Percentiles rank a stretch among this genome's conserved stretches.
Evolutionary conservation across 2,797 vertebrate species (phyloP).

Genomic region (Rhabdomys pumilio): DNA sequence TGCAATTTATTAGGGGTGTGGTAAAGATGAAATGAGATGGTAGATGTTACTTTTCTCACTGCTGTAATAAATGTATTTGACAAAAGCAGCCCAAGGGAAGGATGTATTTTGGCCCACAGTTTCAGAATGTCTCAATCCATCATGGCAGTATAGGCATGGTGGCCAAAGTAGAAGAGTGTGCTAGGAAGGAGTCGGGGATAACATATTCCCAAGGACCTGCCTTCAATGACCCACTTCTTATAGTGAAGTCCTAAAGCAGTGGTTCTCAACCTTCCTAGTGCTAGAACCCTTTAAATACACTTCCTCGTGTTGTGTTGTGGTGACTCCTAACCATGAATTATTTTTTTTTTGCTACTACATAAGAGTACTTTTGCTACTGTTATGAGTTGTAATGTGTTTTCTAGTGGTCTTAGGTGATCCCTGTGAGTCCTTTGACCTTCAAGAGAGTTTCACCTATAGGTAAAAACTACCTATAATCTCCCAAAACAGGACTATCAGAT

Average conservation of each 20-base stretch:
- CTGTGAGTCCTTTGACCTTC: not conserved
- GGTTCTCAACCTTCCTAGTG: not conserved
- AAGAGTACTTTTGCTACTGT: not conserved
- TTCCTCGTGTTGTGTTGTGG: not conserved
- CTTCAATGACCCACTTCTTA: not conserved
- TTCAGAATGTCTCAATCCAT: not conserved
- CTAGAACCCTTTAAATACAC: not conserved
- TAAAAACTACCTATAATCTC: not conserved
- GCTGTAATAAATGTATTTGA: not conserved
- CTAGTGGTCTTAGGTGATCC: no score
- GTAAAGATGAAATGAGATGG: constrained; percentile 17
- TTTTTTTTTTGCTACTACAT: not conserved
- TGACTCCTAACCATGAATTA: not conserved
- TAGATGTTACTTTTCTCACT: not conserved
- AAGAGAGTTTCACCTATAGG: no score
- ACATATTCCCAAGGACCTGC: not conserved
- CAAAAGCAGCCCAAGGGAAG: not conserved
- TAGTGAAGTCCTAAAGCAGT: not conserved
- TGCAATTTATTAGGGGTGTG: not conserved
- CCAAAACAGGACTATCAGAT: not conserved
- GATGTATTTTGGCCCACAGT: not conserved
- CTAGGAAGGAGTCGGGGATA: not conserved
- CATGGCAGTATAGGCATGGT: not conserved
- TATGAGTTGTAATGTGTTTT: not conserved
- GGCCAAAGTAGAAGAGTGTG: not conserved